These are phyloP conservation scores for Resseliella maxima DNA, from an alignment of 2,888 invertebrate species.

Conservation along the genomic window DNA sequence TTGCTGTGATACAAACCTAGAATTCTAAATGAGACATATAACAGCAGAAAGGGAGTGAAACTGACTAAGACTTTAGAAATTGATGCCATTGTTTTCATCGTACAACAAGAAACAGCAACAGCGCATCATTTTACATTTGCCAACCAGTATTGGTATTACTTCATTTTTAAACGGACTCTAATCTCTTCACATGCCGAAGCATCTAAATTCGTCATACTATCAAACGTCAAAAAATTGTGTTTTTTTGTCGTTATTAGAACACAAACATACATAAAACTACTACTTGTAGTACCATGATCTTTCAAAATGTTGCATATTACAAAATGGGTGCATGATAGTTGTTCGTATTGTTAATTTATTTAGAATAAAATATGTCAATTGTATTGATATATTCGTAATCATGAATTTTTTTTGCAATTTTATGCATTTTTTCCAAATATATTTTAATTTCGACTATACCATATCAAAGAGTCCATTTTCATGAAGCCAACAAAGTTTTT, in stretches of 20 bases:
- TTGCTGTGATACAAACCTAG: conserved; percentile 41
- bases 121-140: background rate
- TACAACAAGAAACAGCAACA: background rate
- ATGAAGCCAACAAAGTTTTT: no score
- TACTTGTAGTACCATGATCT: background rate
- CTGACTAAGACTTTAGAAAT: background rate
- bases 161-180: background rate
- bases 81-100: background rate
- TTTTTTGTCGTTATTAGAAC: background rate
- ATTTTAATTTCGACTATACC: no score
- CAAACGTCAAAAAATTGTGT: background rate
- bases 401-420: no score
- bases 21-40: background rate
- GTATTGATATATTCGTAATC: no score
- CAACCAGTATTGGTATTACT: background rate
- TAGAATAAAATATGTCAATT: no score
- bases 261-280: background rate
- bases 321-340: no score
- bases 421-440: no score
- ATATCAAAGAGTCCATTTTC: no score
- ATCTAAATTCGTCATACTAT: conserved; percentile 7
- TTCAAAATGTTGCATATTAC: no score
- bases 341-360: no score
- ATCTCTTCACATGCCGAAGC: background rate
- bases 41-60: background rate